phyloP scores from a whole-genome alignment of 53 echinoderm and acorn worm species.

The Apostichopus leukothele region DNA sequence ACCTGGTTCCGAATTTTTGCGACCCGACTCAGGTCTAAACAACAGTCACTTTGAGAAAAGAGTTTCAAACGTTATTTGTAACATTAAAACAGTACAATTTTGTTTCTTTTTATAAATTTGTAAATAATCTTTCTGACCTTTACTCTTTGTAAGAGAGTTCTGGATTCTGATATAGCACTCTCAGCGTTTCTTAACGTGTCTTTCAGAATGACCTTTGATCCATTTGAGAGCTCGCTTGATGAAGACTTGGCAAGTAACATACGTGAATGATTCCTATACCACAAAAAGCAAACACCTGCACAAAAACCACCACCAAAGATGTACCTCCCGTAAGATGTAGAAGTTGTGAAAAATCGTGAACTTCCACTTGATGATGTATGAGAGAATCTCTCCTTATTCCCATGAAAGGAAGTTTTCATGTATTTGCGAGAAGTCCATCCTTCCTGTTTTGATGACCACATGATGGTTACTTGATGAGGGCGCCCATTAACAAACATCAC shows the following conservation, averaged over 20 bases:
- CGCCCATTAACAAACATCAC: too few species aligned
- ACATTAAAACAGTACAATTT: background rate
- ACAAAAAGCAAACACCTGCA: background rate
- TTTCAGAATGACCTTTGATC: background rate
- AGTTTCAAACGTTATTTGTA: background rate
- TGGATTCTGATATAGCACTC: conserved; percentile 56
- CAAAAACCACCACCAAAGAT: conserved; percentile 26
- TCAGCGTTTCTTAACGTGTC: conserved; percentile 10
- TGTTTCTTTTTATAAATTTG: background rate
- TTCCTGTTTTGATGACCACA: too few species aligned
- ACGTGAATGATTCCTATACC: background rate
- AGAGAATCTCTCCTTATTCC: too few species aligned
- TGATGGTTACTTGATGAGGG: too few species aligned
- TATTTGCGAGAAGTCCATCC: too few species aligned
- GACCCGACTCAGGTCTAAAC: too few species aligned
- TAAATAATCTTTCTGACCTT: conserved; percentile 41
- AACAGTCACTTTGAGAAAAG: background rate
- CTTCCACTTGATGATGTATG: too few species aligned
- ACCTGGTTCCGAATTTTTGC: too few species aligned
- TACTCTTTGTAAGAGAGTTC: conserved; percentile 66
- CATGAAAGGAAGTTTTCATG: too few species aligned
- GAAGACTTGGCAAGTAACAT: background rate
- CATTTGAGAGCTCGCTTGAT: too few species aligned
- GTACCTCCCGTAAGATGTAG: background rate
- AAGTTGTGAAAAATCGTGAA: background rate